Evolutionary conservation across 2,797 vertebrate genomes (phyloP).

Genomic region (Hemitrygon akajei): DNA sequence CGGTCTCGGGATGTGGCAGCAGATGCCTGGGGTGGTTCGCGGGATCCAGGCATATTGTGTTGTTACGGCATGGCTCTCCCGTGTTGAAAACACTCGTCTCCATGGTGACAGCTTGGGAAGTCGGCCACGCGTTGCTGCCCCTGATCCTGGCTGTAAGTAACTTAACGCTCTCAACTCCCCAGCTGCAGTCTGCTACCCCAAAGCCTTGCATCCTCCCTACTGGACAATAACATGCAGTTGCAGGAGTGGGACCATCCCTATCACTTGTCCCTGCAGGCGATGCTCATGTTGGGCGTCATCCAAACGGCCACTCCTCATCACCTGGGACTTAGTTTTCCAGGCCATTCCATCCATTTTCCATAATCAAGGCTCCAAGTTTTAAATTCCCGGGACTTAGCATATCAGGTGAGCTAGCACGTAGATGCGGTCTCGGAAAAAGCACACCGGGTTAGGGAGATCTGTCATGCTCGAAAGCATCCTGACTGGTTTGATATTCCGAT

Average conservation of each 20-base stretch:
- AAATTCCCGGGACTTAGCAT: too few relatives aligned
- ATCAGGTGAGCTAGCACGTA: too few relatives aligned
- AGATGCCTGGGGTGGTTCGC: not conserved
- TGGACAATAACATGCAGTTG: not conserved
- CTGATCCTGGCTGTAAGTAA: not conserved
- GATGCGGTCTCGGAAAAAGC: too few relatives aligned
- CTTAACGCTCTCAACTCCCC: not conserved
- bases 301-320: not conserved
- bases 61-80: not conserved
- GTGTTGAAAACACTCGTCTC: not conserved
- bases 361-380: not conserved
- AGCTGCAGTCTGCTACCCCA: not conserved
- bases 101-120: constrained; percentile 17
- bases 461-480: too few relatives aligned
- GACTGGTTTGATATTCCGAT: too few relatives aligned
- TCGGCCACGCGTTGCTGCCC: not conserved
- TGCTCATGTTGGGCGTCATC: not conserved
- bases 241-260: not conserved
- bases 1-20: too few relatives aligned
- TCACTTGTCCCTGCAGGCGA: not conserved
- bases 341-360: not conserved
- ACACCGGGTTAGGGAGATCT: too few relatives aligned
- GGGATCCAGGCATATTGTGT: not conserved
- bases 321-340: not conserved
- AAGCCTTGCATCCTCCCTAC: not conserved